These are phyloP conservation scores for Mythimna ferrago DNA, from an alignment of 2,888 invertebrate species.

Conservation along the genomic window DNA sequence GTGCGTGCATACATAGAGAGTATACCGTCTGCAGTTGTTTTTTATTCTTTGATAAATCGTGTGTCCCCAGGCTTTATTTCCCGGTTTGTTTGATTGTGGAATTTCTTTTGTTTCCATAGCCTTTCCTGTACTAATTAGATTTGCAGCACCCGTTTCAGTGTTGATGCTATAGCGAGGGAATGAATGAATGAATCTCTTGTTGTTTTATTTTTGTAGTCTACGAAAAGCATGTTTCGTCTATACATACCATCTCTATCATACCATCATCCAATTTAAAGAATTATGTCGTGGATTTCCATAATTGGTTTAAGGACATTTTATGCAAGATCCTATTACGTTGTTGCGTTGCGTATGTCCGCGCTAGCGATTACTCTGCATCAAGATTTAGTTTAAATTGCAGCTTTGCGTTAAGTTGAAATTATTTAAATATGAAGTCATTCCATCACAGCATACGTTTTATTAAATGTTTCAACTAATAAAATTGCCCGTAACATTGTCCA, in stretches of 20 bases:
- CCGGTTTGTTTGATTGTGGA: background rate
- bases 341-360: background rate
- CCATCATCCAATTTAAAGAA: too few species aligned
- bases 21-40: constrained; percentile 12
- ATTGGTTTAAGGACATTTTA: background rate
- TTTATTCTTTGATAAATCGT: constrained; percentile 18
- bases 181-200: background rate
- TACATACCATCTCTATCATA: background rate
- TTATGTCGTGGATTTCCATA: background rate
- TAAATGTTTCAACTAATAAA: background rate
- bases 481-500: background rate
- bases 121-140: background rate
- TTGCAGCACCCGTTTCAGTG: background rate
- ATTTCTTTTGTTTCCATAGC: constrained; percentile 17
- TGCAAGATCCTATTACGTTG: background rate
- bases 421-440: constrained; percentile 1
- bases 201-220: background rate
- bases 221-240: background rate
- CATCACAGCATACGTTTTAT: background rate
- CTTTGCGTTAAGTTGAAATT: background rate
- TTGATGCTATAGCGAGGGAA: background rate
- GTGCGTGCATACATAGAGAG: constrained; percentile 6
- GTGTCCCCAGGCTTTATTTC: constrained; percentile 12
- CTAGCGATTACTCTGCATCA: background rate
- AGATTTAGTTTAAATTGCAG: background rate